These are phyloP conservation scores for Cataglyphis albicans DNA, from an alignment of 2,888 invertebrate genomes.

Conservation along the genomic window DNA sequence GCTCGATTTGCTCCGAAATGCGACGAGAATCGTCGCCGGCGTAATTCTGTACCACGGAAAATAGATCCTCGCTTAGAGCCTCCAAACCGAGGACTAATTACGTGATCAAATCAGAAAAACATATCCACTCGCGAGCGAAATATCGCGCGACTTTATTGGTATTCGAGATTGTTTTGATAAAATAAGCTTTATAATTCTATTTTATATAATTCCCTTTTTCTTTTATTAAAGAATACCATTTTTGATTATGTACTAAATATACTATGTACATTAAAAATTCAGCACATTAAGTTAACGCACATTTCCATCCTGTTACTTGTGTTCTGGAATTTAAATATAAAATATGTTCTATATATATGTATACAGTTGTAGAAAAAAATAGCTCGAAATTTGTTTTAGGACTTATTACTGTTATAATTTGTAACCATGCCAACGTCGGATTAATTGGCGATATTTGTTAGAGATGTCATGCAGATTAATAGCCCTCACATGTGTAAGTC, in stretches of 20 bases:
- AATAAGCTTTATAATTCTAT: neutral
- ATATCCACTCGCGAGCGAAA: slow-evolving; percentile 9
- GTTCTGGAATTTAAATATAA: neutral
- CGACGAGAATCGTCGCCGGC: slow-evolving; percentile 20
- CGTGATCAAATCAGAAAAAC: slow-evolving; percentile 49
- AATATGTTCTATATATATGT: neutral
- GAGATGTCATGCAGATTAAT: slow-evolving; percentile 34
- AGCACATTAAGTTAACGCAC: neutral
- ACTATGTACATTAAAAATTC: neutral
- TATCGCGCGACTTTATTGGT: neutral
- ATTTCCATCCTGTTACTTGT: neutral
- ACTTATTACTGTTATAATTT: slow-evolving; percentile 10
- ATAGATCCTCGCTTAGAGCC: slow-evolving; percentile 60
- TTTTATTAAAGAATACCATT: neutral
- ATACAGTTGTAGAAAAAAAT: neutral
- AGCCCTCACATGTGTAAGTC: slow-evolving; percentile 5
- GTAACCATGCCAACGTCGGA: slow-evolving; percentile 15
- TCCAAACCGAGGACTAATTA: slow-evolving; percentile 58
- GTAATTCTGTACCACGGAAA: slow-evolving; percentile 68
- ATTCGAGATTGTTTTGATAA: neutral
- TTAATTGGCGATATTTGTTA: slow-evolving; percentile 48
- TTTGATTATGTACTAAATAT: neutral
- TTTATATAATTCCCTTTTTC: neutral
- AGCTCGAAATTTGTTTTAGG: neutral
- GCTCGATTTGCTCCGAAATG: neutral